Conservation (phyloP, 2,797 vertebrate genomes). For the Gymnothorax javanicus region DNA sequence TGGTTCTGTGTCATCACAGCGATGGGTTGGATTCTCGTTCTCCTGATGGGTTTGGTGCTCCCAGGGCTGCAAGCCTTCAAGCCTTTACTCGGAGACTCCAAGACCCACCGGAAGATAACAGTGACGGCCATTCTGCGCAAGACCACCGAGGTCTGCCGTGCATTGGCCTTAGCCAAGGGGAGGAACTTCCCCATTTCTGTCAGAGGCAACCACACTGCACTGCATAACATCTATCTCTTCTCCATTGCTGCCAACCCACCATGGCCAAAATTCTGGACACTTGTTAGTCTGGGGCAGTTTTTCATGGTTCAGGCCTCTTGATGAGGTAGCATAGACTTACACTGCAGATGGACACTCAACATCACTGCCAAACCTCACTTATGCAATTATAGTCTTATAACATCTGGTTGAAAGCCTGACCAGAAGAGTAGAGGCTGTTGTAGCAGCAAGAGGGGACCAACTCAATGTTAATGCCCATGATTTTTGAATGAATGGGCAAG, state of each 20-base stretch:
- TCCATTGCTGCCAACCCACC: neutral
- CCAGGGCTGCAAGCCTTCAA: conserved; percentile 50
- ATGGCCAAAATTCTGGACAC: too few species aligned
- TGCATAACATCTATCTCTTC: neutral
- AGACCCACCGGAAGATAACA: conserved; percentile 58
- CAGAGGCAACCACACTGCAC: conserved; percentile 28
- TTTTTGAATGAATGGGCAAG: too few species aligned
- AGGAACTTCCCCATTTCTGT: conserved; percentile 55
- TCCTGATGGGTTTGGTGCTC: conserved; percentile 50
- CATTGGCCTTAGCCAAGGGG: conserved; percentile 54
- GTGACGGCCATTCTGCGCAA: conserved; percentile 53
- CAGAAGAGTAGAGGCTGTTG: too few species aligned
- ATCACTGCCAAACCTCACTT: too few species aligned
- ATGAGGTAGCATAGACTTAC: too few species aligned
- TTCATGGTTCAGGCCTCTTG: too few species aligned
- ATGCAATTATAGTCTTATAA: too few species aligned
- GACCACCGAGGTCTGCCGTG: conserved; percentile 54
- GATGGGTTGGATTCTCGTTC: neutral
- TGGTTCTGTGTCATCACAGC: neutral
- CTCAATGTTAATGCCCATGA: too few species aligned
- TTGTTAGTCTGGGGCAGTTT: too few species aligned
- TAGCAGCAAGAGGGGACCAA: too few species aligned
- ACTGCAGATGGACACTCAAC: too few species aligned
- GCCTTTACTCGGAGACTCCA: conserved; percentile 35
- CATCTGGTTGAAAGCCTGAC: too few species aligned